phyloP scores from a whole-genome alignment of 2,113 vertebrate genomes.

The Etheostoma spectabile region DNA sequence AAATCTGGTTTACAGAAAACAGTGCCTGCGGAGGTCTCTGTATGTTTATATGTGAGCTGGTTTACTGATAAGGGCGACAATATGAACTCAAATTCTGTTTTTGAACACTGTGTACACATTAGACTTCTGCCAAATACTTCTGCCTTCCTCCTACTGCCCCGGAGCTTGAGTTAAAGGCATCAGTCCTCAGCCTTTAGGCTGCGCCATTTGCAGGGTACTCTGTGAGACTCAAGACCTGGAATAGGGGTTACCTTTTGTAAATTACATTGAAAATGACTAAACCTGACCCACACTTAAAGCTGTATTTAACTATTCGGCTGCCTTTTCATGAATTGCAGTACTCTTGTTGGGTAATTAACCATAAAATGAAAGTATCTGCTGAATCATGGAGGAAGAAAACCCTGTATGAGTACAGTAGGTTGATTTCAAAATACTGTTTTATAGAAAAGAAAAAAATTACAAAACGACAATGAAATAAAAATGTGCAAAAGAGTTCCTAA shows the following conservation, averaged over 20 bases:
- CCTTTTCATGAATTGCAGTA: too few species aligned
- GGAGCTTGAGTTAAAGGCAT: background rate
- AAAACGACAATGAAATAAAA: background rate
- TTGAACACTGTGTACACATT: constrained; percentile 17
- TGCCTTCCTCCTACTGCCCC: background rate
- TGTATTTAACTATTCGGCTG: background rate
- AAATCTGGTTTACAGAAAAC: constrained; percentile 75
- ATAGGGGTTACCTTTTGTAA: background rate
- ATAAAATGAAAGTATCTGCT: background rate
- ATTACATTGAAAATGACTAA: background rate
- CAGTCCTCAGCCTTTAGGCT: background rate
- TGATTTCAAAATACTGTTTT: background rate
- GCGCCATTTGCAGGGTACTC: background rate
- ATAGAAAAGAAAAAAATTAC: background rate
- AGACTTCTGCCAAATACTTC: background rate
- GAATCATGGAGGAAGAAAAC: background rate
- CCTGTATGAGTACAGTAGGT: background rate
- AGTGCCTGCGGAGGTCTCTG: constrained; percentile 13
- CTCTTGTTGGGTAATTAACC: background rate
- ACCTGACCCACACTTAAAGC: background rate
- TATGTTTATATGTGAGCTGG: constrained; percentile 17
- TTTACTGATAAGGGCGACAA: constrained; percentile 37
- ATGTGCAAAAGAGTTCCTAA: background rate
- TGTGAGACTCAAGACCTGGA: background rate
- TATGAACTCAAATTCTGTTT: constrained; percentile 25